Evolutionary conservation across 2,113 vertebrate species (phyloP), one percentile per base, ranked within the genome.

Genomic region (Rafetus swinhoei): DNA sequence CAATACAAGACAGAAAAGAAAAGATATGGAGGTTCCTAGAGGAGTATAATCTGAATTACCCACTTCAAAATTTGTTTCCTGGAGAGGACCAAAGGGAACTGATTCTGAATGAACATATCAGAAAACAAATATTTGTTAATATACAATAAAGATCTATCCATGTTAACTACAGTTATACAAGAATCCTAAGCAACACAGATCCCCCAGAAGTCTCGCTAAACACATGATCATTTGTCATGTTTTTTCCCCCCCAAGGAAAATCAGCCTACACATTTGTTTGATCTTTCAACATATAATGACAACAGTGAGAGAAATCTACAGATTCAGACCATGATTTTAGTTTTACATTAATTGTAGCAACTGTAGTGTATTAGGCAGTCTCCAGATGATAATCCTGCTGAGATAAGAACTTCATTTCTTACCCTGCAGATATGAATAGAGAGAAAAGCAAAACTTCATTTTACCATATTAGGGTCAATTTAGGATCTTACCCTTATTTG

Each of bases 401-500:
- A 81, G 59, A 21, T 11, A 1, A 72, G 3, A 2, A 32, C 16
- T 3, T n/a, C 0, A 62, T 39, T 85, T 74, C 57, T 56, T 32
- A 72, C 1, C 19, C 62, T 32, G 7, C 2, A 2, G 8, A 4
- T 77, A 21, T 45, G 14, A 35, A 55, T 1, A 1, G 16, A 93
- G 79, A 82, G 55, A 45, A 9, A 77, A 50, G 74, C 22, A 50
- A 77, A 25, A 77, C 25, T 2, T 22, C 19, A 83, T 80, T 13
- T 19, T 50, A 60, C 6, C 8, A 55, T n/a, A 91, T 82, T 65
- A 79, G 92, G 7, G 12, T 74, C 27, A 76, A 76, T 9, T 27
- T 32, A 76, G 16, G 4, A 82, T 79, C 65, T 90, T 74, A 53
- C 53, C 54, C 60, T 85, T 62, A 84, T 57, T 82, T 5, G 54